Conservation (phyloP, 2,113 vertebrate species). For the Lanius ludovicianus region DNA sequence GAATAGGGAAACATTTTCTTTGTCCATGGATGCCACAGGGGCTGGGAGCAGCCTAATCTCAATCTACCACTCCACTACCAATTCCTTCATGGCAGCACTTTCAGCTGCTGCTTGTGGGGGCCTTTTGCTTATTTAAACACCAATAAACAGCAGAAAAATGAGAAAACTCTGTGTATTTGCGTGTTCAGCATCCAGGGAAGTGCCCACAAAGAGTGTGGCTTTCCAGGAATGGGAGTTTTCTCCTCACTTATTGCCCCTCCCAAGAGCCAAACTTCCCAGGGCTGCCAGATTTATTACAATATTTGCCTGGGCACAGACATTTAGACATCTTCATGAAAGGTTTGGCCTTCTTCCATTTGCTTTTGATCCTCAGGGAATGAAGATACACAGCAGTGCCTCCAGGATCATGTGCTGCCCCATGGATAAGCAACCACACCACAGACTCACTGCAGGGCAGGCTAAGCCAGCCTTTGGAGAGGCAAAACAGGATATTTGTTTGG, state of each 20-base stretch:
- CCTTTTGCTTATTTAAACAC: neutral
- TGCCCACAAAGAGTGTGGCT: neutral
- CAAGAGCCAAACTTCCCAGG: neutral
- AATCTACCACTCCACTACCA: neutral
- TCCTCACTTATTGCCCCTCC: neutral
- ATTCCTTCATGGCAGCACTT: neutral
- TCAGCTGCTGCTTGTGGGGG: neutral
- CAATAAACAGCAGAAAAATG: neutral
- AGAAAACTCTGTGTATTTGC: neutral
- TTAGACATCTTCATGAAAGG: neutral
- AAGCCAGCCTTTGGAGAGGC: neutral
- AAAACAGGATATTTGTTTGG: neutral
- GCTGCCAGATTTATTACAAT: neutral
- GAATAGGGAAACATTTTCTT: neutral
- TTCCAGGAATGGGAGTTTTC: neutral
- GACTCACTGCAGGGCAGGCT: neutral
- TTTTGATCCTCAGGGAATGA: neutral
- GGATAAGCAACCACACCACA: neutral
- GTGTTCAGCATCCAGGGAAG: neutral
- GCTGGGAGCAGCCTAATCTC: neutral
- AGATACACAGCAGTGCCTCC: neutral
- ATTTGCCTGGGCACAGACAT: neutral
- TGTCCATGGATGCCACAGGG: fast-evolving
- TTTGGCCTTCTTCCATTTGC: neutral
- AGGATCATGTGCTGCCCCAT: neutral